Percentiles rank a stretch among this genome's conserved stretches.
These are phyloP conservation scores for Cladorhizidae sp. DNA, from an alignment of 37 sponge, comb jelly and placozoan species.

Conservation along the genomic window DNA sequence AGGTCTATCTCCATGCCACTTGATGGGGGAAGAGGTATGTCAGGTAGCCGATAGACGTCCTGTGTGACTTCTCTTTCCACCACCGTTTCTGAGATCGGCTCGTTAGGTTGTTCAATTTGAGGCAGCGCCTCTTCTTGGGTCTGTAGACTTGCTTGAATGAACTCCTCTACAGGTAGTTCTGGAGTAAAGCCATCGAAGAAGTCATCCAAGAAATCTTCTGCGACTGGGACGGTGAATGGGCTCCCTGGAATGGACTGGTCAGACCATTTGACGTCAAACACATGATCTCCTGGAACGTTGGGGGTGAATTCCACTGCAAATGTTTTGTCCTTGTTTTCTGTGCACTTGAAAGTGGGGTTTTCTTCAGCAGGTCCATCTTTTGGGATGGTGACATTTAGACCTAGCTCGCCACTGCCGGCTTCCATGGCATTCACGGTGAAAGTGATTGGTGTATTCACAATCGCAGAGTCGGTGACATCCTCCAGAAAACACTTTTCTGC, in stretches of 20 bases:
- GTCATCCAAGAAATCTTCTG: background rate
- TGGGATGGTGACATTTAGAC: slow-evolving; percentile 6
- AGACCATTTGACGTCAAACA: slow-evolving; percentile 29
- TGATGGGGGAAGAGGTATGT: background rate
- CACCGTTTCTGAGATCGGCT: slow-evolving; percentile 1
- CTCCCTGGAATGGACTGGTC: slow-evolving; percentile 55
- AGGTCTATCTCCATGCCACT: slow-evolving; percentile 12
- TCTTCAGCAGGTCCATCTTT: background rate
- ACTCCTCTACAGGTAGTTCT: background rate
- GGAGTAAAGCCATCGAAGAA: background rate
- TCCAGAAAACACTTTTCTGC: slow-evolving; percentile 27
- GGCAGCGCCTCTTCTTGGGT: background rate
- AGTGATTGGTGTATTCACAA: slow-evolving; percentile 18
- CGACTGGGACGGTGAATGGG: slow-evolving; percentile 49
- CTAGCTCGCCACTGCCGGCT: slow-evolving; percentile 46
- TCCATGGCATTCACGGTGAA: slow-evolving; percentile 47
- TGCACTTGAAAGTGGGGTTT: background rate
- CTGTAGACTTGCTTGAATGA: background rate
- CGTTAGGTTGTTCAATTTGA: slow-evolving; percentile 7
- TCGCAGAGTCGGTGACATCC: background rate
- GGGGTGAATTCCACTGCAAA: slow-evolving; percentile 28
- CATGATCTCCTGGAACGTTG: slow-evolving; percentile 21
- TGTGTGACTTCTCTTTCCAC: background rate
- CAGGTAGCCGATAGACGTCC: slow-evolving; percentile 17
- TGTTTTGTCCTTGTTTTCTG: slow-evolving; percentile 47